Conservation (phyloP, 2,113 vertebrate genomes). For the Megaceryle torquata region DNA sequence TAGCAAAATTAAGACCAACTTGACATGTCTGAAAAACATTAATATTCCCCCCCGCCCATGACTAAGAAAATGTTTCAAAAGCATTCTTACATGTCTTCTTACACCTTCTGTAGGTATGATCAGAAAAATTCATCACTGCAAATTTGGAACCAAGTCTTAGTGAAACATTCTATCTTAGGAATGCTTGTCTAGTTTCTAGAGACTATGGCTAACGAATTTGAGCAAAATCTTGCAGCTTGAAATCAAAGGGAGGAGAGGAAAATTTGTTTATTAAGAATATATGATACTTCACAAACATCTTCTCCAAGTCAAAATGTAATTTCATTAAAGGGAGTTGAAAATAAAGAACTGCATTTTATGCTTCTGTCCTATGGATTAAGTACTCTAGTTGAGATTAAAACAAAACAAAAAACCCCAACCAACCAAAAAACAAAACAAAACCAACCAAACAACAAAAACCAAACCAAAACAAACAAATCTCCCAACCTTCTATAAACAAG, state of each 20-base stretch:
- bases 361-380: background rate
- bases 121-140: background rate
- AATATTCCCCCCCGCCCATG: conserved; percentile 9
- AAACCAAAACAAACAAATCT: too few relatives aligned
- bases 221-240: background rate
- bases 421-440: background rate
- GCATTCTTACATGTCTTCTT: background rate
- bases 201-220: background rate
- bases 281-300: background rate
- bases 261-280: background rate
- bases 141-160: background rate
- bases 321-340: background rate
- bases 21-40: conserved; percentile 86
- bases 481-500: background rate
- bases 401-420: background rate
- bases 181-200: background rate
- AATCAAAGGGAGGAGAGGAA: background rate
- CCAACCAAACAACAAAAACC: background rate
- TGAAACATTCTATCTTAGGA: background rate
- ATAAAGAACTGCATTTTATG: background rate
- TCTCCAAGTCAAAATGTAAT: background rate
- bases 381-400: background rate
- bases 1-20: conserved; percentile 96
- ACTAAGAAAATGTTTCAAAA: conserved; percentile 31
- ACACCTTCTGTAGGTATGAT: background rate